Conservation (phyloP, 2,113 vertebrate species). For the Tyrannus savana region DNA sequence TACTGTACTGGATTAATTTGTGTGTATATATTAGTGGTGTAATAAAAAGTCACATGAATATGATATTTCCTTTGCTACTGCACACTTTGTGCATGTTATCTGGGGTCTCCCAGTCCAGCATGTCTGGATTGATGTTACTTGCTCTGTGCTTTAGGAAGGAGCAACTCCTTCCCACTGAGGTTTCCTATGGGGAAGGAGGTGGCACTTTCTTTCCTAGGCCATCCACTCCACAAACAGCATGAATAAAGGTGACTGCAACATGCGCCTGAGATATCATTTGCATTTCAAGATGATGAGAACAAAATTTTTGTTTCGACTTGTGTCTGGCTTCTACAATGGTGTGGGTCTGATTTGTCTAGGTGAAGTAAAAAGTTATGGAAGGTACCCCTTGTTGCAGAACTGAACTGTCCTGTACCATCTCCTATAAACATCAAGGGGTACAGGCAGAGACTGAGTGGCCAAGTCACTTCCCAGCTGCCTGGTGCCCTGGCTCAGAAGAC, state of each 20-base stretch:
- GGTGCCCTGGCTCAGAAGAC: not conserved
- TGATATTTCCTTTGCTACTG: not conserved
- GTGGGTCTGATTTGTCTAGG: not conserved
- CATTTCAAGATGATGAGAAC: not conserved
- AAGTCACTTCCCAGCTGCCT: not conserved
- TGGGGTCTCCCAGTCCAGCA: not conserved
- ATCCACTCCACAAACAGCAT: too few species aligned
- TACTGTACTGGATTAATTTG: not conserved
- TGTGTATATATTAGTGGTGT: not conserved
- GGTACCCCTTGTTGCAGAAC: not conserved
- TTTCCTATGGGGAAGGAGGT: not conserved
- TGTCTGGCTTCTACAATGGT: not conserved
- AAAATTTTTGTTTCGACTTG: not conserved
- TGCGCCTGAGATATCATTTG: not conserved
- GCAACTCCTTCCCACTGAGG: not conserved
- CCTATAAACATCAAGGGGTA: fast-evolving
- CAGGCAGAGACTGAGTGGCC: too few species aligned
- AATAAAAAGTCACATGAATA: not conserved
- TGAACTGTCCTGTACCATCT: not conserved
- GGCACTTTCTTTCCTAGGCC: not conserved
- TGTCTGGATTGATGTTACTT: not conserved
- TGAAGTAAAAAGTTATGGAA: not conserved
- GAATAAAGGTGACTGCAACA: not conserved
- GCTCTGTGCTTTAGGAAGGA: not conserved
- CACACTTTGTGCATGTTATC: not conserved